Percentiles rank a stretch among this genome's conserved stretches.
Evolutionary conservation across 2,888 invertebrate genomes (phyloP).

Genomic region (Druceiella hillmani): DNA sequence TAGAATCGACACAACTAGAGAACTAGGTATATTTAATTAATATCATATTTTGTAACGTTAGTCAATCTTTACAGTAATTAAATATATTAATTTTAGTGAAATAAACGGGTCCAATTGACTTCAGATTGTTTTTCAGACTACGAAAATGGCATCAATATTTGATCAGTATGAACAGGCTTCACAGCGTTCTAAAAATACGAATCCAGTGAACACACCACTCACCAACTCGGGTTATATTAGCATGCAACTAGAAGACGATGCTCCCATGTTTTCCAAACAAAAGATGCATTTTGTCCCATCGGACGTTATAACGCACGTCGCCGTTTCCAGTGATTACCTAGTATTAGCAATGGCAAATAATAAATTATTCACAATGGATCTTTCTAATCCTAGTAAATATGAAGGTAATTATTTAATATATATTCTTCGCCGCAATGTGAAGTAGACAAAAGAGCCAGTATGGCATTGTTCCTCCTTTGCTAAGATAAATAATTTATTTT

Average conservation of each 20-base stretch:
- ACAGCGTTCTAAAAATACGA: constrained; percentile 34
- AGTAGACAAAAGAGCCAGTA: too few species aligned
- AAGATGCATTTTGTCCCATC: constrained; percentile 76
- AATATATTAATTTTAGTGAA: too few species aligned
- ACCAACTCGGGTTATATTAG: constrained; percentile 50
- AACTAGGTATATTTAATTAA: too few species aligned
- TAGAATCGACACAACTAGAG: too few species aligned
- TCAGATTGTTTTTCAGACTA: too few species aligned
- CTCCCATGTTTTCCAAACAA: constrained; percentile 82
- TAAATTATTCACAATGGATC: constrained; percentile 72
- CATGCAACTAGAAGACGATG: constrained; percentile 61
- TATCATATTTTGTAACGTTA: too few species aligned
- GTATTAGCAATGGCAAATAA: constrained; percentile 82
- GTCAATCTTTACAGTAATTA: too few species aligned
- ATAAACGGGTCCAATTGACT: too few species aligned
- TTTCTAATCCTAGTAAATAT: constrained; percentile 69
- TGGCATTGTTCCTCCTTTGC: too few species aligned
- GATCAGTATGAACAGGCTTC: constrained; percentile 82
- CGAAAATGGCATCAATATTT: constrained; percentile 78
- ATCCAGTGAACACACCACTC: constrained; percentile 33
- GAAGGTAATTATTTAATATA: constrained; percentile 54
- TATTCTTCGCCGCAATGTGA: too few species aligned
- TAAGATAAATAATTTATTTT: too few species aligned
- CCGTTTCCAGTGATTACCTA: constrained; percentile 76
- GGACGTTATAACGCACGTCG: constrained; percentile 73